Evolutionary conservation across 2,797 vertebrate genomes (phyloP).

Genomic region (Sebastes matsubarae): DNA sequence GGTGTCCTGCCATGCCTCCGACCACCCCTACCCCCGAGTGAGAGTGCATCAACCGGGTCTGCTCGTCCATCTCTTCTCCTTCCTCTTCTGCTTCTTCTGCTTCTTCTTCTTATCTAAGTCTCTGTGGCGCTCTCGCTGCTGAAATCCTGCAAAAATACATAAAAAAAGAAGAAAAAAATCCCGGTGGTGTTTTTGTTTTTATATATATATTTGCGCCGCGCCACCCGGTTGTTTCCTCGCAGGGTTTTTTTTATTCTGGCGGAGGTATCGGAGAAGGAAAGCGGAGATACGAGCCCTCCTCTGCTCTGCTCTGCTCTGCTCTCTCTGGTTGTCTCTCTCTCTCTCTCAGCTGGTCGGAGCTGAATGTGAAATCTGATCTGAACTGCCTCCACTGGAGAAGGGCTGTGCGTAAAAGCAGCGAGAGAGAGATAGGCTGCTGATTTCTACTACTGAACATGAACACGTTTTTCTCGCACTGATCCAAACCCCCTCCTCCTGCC

Average conservation of each 20-base stretch:
- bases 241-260: slow-evolving; percentile 9
- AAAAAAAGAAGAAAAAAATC: slow-evolving; percentile 33
- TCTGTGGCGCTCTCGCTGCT: slow-evolving; percentile 34
- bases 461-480: slow-evolving; percentile 54
- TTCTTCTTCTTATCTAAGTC: slow-evolving; percentile 32
- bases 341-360: slow-evolving; percentile 78
- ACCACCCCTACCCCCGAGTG: slow-evolving; percentile 85
- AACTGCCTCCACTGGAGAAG: slow-evolving; percentile 72
- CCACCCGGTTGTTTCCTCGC: slow-evolving; percentile 34
- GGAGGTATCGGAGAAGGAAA: slow-evolving; percentile 39
- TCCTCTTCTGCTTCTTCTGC: neutral
- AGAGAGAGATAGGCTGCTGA: slow-evolving; percentile 39
- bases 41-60: slow-evolving; percentile 96
- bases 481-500: slow-evolving; percentile 24
- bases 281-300: slow-evolving; percentile 66
- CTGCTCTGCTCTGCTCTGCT: slow-evolving; percentile 29
- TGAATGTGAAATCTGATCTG: slow-evolving; percentile 83
- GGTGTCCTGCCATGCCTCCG: slow-evolving; percentile 91
- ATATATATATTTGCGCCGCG: slow-evolving; percentile 25
- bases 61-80: slow-evolving; percentile 90
- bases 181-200: slow-evolving; percentile 30
- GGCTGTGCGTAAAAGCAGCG: slow-evolving; percentile 52
- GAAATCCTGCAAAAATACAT: slow-evolving; percentile 66
- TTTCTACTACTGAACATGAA: slow-evolving; percentile 58
- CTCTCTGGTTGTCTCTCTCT: neutral